Percentiles rank a stretch among this genome's conserved stretches.
These are phyloP conservation scores for Catharus minimus DNA, from an alignment of 2,113 vertebrate genomes.

Conservation along the genomic window DNA sequence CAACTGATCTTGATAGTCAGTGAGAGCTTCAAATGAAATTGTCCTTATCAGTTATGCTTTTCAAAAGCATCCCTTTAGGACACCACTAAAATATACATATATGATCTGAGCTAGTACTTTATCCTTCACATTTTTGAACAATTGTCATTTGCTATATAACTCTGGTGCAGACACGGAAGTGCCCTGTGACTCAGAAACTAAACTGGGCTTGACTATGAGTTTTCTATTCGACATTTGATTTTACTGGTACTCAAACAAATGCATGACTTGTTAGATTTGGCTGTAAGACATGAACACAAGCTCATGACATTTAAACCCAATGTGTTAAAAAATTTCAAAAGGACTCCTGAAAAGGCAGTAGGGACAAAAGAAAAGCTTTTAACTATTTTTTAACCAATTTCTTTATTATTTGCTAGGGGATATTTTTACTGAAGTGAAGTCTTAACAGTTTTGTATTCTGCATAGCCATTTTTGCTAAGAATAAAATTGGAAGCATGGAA, in stretches of 20 bases:
- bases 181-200: not conserved
- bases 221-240: not conserved
- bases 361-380: not conserved
- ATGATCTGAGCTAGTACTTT: not conserved
- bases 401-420: not conserved
- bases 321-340: not conserved
- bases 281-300: not conserved
- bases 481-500: not conserved
- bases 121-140: not conserved
- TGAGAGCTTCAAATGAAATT: not conserved
- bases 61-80: not conserved
- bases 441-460: not conserved
- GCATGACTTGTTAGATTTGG: not conserved
- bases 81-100: not conserved
- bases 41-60: not conserved
- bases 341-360: not conserved
- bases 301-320: not conserved
- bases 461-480: not conserved
- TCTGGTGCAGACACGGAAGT: not conserved
- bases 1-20: not conserved
- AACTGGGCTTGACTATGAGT: not conserved
- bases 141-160: not conserved
- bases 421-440: not conserved
- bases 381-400: not conserved
- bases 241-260: not conserved